Evolutionary conservation across 2,113 vertebrate genomes (phyloP), one percentile per base, ranked within the genome.

Genomic region (Urocynchramus pylzowi): DNA sequence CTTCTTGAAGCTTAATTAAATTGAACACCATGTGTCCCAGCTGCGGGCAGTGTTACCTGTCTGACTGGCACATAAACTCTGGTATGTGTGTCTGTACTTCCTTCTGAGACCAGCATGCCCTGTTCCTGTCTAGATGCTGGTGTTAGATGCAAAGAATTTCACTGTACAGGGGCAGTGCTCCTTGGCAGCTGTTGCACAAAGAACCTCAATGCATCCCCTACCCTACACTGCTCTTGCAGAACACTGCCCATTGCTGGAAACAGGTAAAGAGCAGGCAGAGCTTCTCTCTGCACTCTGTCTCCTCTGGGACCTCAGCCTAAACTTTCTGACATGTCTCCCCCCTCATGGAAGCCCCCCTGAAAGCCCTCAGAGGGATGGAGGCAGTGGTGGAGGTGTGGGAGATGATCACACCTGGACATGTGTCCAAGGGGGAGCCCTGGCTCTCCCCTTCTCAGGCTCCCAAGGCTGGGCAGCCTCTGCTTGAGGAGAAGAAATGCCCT

Each of bases 381-480:
- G 3, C 2, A 4, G 56, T 7, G 68, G 6, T 71, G 75, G 49
- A 59, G 23, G 17, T 59, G 76, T 5, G 5, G 45, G 45, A 39
- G 50, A 8, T 44, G 45, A 42, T 71, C 1, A 0, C 7, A 9
- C 12, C 20, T 0, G 33, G 42, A 2, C 11, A 7, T 0, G 0
- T 7, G 44, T 20, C 49, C 30, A 27, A 30, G 16, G 35, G 12
- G 73, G 26, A 59, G 7, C 23, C 11, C 49, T 13, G 6, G 9
- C 24, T 63, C 63, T 64, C 18, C 37, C 6, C 21, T 64, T 19
- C 20, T 35, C 16, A 45, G n/a, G n/a, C 42, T 21, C 13, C 24
- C 64, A 5, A 23, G 21, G 30, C 52, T 67, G 39, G 23, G 18
- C 49, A 73, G 33, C 2, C 53, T 37, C 56, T 37, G 26, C 6